These are phyloP conservation scores for Chrysomallon squamiferum DNA, from an alignment of 1,140 invertebrate genomes.

Conservation along the genomic window DNA sequence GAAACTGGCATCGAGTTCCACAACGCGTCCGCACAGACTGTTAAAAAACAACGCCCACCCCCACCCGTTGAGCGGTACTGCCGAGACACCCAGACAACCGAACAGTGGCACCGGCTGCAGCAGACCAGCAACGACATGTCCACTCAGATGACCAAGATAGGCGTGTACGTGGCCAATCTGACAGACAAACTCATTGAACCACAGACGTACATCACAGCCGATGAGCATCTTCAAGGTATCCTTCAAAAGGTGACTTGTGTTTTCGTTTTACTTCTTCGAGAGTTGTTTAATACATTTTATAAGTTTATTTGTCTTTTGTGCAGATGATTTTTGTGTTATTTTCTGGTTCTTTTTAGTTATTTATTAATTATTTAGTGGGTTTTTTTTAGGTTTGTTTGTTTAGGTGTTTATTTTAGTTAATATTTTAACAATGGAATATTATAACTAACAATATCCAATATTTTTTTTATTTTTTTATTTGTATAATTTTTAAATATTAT, in stretches of 20 bases:
- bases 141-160: conserved; percentile 64
- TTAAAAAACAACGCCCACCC: conserved; percentile 46
- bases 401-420: no score
- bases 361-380: no score
- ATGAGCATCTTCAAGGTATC: conserved; percentile 49
- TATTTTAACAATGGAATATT: no score
- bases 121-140: conserved; percentile 61
- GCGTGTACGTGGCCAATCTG: conserved; percentile 57
- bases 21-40: conserved; percentile 61
- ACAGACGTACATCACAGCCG: conserved; percentile 60
- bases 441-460: no score
- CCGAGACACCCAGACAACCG: conserved; percentile 62
- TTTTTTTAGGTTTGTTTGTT: no score
- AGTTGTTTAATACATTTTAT: neutral
- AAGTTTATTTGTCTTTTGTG: neutral
- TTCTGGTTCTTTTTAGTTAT: no score
- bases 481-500: no score
- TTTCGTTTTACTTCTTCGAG: neutral
- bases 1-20: conserved; percentile 56
- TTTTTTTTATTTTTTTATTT: no score
- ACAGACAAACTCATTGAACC: conserved; percentile 59
- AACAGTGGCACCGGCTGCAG: conserved; percentile 44
- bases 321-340: no score
- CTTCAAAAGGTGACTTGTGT: conserved; percentile 41
- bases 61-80: conserved; percentile 44